Conservation (phyloP, 2,888 invertebrate species). For the Eupelmus urozonus region DNA sequence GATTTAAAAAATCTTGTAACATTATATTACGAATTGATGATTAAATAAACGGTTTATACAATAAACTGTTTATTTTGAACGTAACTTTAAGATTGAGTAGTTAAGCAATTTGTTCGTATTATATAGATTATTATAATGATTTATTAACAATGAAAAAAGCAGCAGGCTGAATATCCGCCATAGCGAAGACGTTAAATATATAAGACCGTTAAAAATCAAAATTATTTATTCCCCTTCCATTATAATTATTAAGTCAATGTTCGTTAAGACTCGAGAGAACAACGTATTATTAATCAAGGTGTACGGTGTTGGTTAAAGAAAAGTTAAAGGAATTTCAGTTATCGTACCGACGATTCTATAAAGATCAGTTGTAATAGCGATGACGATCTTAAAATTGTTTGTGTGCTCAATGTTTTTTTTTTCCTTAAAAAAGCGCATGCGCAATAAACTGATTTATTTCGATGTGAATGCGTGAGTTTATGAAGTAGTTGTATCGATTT, state of each 20-base stretch:
- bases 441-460: slow-evolving; percentile 46
- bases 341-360: slow-evolving; percentile 9
- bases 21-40: background rate
- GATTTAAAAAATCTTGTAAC: background rate
- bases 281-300: slow-evolving; percentile 54
- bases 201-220: slow-evolving; percentile 57
- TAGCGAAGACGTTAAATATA: slow-evolving; percentile 56
- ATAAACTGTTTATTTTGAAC: slow-evolving; percentile 13
- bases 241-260: slow-evolving; percentile 55
- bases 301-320: slow-evolving; percentile 57
- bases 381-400: slow-evolving; percentile 15
- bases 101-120: slow-evolving; percentile 18
- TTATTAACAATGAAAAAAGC: slow-evolving; percentile 21
- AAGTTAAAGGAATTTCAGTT: slow-evolving; percentile 42
- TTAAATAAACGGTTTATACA: background rate
- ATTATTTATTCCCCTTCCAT: slow-evolving; percentile 54
- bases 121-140: slow-evolving; percentile 36
- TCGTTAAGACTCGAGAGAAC: slow-evolving; percentile 47
- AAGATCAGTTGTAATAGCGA: slow-evolving; percentile 2
- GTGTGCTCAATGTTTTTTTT: slow-evolving; percentile 32
- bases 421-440: slow-evolving; percentile 26
- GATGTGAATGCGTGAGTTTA: slow-evolving; percentile 60
- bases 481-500: slow-evolving; percentile 65
- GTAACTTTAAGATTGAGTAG: slow-evolving; percentile 9
- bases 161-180: slow-evolving; percentile 55